Conservation (phyloP, 2,888 invertebrate species). For the Escarpia spicata region DNA sequence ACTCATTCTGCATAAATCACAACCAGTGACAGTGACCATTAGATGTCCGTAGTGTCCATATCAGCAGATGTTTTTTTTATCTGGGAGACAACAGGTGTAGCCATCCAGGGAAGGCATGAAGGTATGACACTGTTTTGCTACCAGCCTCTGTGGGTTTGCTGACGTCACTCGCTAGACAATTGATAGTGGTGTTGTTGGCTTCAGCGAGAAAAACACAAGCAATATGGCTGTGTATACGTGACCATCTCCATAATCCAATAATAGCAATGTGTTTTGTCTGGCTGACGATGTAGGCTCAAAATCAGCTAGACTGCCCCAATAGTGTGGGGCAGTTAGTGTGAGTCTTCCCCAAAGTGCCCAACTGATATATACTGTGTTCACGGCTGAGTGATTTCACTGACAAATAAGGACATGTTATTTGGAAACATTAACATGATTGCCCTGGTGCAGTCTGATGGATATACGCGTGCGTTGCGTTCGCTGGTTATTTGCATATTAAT, state of each 20-base stretch:
- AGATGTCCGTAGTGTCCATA: not conserved
- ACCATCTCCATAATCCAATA: not conserved
- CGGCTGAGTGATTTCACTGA: not conserved
- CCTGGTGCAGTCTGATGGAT: not conserved
- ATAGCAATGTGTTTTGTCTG: not conserved
- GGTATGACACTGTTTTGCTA: not conserved
- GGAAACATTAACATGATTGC: too few relatives aligned
- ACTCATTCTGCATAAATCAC: not conserved
- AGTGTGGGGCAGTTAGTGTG: too few relatives aligned
- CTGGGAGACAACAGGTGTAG: not conserved
- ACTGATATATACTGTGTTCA: not conserved
- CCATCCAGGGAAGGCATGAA: not conserved
- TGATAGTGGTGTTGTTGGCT: constrained; percentile 5
- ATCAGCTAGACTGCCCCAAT: not conserved
- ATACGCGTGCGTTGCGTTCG: not conserved
- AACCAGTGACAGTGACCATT: not conserved
- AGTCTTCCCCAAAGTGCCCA: not conserved
- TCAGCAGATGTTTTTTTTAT: not conserved
- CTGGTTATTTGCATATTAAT: not conserved
- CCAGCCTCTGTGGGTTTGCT: not conserved
- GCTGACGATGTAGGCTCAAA: not conserved
- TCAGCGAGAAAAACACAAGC: not conserved
- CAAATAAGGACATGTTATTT: not conserved
- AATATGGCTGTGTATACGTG: not conserved
- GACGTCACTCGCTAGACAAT: not conserved